These are phyloP conservation scores for Parthenolecanium corni DNA, from an alignment of 2,888 invertebrate species.

Conservation along the genomic window DNA sequence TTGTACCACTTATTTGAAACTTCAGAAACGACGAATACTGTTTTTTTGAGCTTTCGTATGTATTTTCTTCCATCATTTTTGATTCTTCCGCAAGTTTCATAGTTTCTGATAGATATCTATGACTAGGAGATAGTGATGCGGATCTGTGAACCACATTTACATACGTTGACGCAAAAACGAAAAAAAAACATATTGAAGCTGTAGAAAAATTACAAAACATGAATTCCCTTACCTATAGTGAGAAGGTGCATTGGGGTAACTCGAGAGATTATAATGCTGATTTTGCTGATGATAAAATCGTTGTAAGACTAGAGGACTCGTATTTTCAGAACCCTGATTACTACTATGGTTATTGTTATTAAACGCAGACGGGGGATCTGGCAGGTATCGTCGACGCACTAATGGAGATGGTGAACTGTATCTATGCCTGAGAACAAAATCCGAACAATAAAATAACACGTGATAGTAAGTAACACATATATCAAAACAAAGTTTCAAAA, in stretches of 20 bases:
- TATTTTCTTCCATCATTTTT: slow-evolving; percentile 8
- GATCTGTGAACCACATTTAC: slow-evolving; percentile 31
- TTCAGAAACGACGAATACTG: slow-evolving; percentile 26
- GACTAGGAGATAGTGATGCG: slow-evolving; percentile 35
- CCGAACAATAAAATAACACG: too few relatives aligned
- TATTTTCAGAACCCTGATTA: slow-evolving; percentile 48
- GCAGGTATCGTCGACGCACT: slow-evolving; percentile 34
- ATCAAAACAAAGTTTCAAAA: background rate
- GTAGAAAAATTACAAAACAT: background rate
- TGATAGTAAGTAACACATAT: background rate
- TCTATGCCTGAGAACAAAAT: slow-evolving; percentile 1
- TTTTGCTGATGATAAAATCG: slow-evolving; percentile 65
- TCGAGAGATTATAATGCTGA: slow-evolving; percentile 40
- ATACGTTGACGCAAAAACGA: background rate
- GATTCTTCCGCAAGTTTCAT: slow-evolving; percentile 25
- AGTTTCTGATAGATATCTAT: slow-evolving; percentile 30
- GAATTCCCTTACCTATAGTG: slow-evolving; percentile 16
- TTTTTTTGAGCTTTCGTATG: slow-evolving; percentile 1
- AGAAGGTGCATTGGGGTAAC: slow-evolving; percentile 16
- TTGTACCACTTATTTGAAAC: slow-evolving; percentile 15
- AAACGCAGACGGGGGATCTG: background rate
- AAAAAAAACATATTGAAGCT: background rate
- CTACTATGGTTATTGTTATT: slow-evolving; percentile 14
- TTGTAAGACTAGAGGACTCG: slow-evolving; percentile 65
- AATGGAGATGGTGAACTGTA: slow-evolving; percentile 36